phyloP scores from a whole-genome alignment of 92 coral and sea anemone species.

The Palythoa grandiflora region DNA sequence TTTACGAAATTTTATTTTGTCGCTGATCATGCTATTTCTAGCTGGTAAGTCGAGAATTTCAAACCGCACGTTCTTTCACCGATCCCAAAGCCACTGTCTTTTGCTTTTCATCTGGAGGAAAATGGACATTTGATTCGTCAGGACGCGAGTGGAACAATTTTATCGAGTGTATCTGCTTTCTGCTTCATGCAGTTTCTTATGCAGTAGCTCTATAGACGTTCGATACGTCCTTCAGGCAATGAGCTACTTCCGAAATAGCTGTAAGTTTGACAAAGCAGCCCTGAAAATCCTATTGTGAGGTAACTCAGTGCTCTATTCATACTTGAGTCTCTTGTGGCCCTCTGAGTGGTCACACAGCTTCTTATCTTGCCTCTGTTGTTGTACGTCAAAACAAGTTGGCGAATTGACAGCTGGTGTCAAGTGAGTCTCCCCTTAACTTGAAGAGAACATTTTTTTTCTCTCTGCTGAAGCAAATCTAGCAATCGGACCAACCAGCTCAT shows the following conservation, averaged over 20 bases:
- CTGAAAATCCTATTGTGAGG: background rate
- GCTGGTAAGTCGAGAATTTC: too few relatives aligned
- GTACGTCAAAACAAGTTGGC: background rate
- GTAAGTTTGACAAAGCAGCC: background rate
- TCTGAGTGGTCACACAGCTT: background rate
- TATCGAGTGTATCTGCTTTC: too few relatives aligned
- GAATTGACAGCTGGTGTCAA: background rate
- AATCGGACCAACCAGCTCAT: background rate
- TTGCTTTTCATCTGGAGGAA: too few relatives aligned
- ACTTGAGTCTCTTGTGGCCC: background rate
- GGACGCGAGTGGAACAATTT: too few relatives aligned
- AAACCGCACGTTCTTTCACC: too few relatives aligned
- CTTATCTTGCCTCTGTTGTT: background rate
- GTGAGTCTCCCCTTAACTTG: background rate
- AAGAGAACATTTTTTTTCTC: background rate
- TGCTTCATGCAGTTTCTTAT: too few relatives aligned
- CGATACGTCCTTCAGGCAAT: constrained; percentile 1
- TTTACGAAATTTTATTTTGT: too few relatives aligned
- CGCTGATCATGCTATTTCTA: too few relatives aligned
- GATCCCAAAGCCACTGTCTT: too few relatives aligned
- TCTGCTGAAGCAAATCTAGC: background rate
- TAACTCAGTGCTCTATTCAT: background rate
- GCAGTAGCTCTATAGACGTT: background rate
- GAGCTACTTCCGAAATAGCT: background rate
- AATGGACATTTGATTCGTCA: too few relatives aligned